Conservation (phyloP, 2,113 vertebrate species). For the Laterallus jamaicensis region DNA sequence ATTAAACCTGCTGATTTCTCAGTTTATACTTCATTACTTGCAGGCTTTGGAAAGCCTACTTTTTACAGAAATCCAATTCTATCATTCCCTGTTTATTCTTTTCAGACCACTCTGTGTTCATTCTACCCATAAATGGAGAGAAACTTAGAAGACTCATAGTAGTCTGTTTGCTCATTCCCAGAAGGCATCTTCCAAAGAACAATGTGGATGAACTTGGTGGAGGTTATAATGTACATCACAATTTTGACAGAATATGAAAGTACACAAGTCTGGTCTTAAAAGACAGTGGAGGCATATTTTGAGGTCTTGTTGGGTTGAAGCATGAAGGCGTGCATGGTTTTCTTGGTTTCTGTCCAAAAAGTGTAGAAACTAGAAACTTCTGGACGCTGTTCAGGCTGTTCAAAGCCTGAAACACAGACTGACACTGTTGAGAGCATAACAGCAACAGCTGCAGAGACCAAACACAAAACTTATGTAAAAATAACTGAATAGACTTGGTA, state of each 20-base stretch:
- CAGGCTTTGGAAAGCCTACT: not conserved
- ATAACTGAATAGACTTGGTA: not conserved
- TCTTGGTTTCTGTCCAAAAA: not conserved
- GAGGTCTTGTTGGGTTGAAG: not conserved
- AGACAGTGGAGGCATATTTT: not conserved
- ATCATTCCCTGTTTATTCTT: not conserved
- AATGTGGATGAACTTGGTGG: not conserved
- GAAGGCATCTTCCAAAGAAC: not conserved
- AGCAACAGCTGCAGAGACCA: not conserved
- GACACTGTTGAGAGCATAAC: not conserved
- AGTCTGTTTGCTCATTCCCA: not conserved
- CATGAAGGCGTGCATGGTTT: fast-evolving
- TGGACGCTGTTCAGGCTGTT: not conserved
- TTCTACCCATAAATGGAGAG: not conserved
- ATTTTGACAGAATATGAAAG: not conserved
- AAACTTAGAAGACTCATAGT: not conserved
- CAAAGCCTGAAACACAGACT: not conserved
- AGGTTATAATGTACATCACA: not conserved
- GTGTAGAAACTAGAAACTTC: not conserved
- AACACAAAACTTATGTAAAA: not conserved
- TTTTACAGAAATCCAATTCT: not conserved
- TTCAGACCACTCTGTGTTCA: not conserved
- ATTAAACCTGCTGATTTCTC: not conserved
- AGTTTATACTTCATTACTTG: not conserved
- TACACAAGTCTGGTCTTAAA: not conserved